Evolutionary conservation across 2,113 vertebrate genomes (phyloP).

Genomic region (Indicator maculatus): DNA sequence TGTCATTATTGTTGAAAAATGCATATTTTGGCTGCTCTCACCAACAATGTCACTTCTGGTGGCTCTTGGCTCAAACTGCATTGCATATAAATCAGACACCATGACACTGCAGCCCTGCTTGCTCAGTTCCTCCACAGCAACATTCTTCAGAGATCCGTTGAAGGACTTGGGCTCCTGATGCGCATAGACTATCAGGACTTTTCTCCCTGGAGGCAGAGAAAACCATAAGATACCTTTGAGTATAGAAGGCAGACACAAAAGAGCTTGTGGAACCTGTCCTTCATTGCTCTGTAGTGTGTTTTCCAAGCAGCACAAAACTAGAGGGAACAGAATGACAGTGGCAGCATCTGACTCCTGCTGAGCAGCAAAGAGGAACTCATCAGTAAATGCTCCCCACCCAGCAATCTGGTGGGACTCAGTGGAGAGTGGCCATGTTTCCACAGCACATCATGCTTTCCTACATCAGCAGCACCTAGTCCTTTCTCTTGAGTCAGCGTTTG

Average conservation of each 20-base stretch:
- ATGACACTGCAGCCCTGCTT: constrained; percentile 72
- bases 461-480: no score
- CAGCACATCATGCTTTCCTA: no score
- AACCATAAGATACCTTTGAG: neutral
- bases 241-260: neutral
- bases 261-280: neutral
- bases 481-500: no score
- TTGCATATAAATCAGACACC: constrained; percentile 76
- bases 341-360: neutral
- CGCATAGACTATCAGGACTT: constrained; percentile 79
- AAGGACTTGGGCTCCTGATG: constrained; percentile 80
- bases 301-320: neutral
- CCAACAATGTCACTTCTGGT: constrained; percentile 74
- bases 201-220: constrained; percentile 65
- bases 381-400: no score
- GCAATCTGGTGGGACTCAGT: no score
- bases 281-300: neutral
- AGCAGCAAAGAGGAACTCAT: no score
- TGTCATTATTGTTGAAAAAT: rapidly evolving
- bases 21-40: constrained; percentile 11
- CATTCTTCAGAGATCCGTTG: constrained; percentile 72
- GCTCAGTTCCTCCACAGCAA: constrained; percentile 70
- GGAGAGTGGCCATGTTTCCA: no score
- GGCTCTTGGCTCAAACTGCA: constrained; percentile 78
- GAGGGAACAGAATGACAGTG: neutral